Conservation (phyloP, 2,113 vertebrate species). For the Chaenocephalus aceratus region DNA sequence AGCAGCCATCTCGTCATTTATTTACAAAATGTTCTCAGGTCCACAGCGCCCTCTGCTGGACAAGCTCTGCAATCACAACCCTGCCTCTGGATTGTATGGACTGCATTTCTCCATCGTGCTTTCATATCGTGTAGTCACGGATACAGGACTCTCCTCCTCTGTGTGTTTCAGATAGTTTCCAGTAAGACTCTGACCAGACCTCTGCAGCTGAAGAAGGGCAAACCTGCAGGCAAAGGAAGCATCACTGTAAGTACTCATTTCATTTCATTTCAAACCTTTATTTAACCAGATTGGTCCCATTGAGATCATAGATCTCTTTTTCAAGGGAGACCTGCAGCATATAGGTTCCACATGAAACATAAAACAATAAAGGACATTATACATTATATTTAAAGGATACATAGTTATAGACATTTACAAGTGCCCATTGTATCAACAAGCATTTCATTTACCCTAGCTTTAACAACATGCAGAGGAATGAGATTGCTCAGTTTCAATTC, state of each 20-base stretch:
- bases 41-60: constrained; percentile 14
- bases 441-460: too few relatives aligned
- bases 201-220: constrained; percentile 90
- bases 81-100: not conserved
- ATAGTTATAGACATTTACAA: too few relatives aligned
- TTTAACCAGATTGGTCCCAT: too few relatives aligned
- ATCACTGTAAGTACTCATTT: constrained; percentile 76
- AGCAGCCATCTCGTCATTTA: not conserved
- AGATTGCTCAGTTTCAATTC: too few relatives aligned
- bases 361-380: too few relatives aligned
- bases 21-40: not conserved
- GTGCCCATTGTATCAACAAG: too few relatives aligned
- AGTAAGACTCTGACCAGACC: constrained; percentile 87
- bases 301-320: too few relatives aligned
- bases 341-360: too few relatives aligned
- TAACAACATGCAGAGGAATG: too few relatives aligned
- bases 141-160: not conserved
- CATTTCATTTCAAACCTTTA: too few relatives aligned
- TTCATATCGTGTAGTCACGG: not conserved
- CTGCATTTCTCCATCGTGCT: not conserved
- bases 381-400: too few relatives aligned
- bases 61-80: not conserved
- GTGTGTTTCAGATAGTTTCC: constrained; percentile 88
- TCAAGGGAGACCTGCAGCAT: too few relatives aligned
- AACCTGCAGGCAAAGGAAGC: constrained; percentile 91